Evolutionary conservation across 2,797 vertebrate species (phyloP).

Genomic region (Luscinia megarhynchos): DNA sequence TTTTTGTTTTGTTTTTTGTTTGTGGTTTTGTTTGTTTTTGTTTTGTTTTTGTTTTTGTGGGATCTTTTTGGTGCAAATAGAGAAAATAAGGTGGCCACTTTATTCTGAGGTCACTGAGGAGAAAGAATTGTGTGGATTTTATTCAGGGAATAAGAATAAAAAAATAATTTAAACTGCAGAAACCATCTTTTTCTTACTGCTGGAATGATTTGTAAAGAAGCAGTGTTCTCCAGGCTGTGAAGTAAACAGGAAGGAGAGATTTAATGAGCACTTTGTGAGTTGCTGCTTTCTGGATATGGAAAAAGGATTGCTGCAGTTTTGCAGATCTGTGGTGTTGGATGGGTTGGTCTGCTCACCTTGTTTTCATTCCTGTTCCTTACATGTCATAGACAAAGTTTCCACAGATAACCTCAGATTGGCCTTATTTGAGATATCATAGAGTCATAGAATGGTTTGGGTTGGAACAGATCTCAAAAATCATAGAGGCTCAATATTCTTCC

Average conservation of each 20-base stretch:
- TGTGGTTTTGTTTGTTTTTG: no score
- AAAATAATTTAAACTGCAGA: not conserved
- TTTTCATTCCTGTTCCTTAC: not conserved
- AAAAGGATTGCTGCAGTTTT: not conserved
- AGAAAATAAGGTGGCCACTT: not conserved
- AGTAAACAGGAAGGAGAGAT: not conserved
- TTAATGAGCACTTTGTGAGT: not conserved
- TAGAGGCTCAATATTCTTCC: fast-evolving
- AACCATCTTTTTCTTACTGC: not conserved
- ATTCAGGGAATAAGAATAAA: not conserved
- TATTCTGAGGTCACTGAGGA: not conserved
- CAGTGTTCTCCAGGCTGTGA: not conserved
- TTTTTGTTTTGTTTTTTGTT: not conserved
- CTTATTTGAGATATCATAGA: not conserved
- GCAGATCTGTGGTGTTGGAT: not conserved
- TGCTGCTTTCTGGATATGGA: not conserved
- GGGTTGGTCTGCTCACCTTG: not conserved
- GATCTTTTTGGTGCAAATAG: not conserved
- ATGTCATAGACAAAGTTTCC: not conserved
- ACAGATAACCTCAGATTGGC: not conserved
- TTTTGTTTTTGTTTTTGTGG: no score
- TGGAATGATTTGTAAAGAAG: not conserved
- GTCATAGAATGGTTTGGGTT: not conserved
- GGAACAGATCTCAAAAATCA: not conserved
- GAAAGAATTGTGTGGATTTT: not conserved